Base-by-base conservation (phyloP, 2,888 invertebrate species). In the Mayetiola destructor region DNA sequence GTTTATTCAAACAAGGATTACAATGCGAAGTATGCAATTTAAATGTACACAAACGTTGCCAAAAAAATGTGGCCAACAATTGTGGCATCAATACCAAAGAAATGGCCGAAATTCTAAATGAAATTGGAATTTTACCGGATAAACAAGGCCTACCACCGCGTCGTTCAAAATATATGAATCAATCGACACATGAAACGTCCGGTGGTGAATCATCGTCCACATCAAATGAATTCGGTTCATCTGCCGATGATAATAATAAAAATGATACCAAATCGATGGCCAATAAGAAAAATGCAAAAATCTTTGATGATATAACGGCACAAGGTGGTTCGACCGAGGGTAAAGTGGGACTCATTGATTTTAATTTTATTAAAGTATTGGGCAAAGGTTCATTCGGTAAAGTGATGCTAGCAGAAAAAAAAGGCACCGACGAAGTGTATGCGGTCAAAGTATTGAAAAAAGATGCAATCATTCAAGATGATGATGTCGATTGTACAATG, bases 381-480 rank as follows among this genome's bases (percentile, higher is more conserved):
- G 97, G 97, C 61, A 99, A 99, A 76, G 97, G 97, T 56, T 95
- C 95, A 69, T 99, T 99, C 74, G 97, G 97, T 59, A 99, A 96
- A 80, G 96, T 97, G 56, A 94, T 97, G 93, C 75, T 97, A 60
- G 96, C 96, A 0, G 96, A 97, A 75, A 85, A 85, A 70, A 91
- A 88, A 73, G 87, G 86, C 62, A 84, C 88, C 18, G 95, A 95
- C 59, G 95, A 97, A 76, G 77, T 89, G 63, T 88, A 85, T 69
- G 88, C 88, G 12, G 83, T 88, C 59, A 88, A 88, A 71, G 86
- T 95, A 64, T 77, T 97, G 67, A 95, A 95, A 77, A 99, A 97
- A 75, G 94, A 95, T 76, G 92, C 92, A 39, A 97, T 97, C 63
- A 87, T 96, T 67, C 95, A 96, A 76, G 96, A 97, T 73, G 97